These are phyloP conservation scores for Tautogolabrus adspersus DNA, from an alignment of 2,113 vertebrate genomes.

Conservation along the genomic window DNA sequence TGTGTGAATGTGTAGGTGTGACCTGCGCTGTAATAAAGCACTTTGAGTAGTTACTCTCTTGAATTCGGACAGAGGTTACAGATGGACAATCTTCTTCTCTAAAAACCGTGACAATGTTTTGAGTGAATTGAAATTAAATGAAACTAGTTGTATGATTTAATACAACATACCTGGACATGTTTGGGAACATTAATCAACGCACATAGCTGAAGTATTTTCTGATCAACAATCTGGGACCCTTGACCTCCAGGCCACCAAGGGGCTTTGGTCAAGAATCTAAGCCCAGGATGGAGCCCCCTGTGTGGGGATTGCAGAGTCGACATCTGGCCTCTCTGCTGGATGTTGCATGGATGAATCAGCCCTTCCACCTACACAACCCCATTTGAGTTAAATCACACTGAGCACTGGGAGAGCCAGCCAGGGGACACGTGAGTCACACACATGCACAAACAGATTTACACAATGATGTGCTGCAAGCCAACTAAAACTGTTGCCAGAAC, in stretches of 20 bases:
- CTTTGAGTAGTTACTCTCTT: too few relatives aligned
- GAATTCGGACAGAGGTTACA: too few relatives aligned
- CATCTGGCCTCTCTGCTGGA: slow-evolving; percentile 36
- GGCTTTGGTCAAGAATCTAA: not conserved
- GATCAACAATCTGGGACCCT: not conserved
- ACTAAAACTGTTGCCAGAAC: not conserved
- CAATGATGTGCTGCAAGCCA: not conserved
- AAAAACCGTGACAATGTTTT: too few relatives aligned
- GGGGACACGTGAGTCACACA: slow-evolving; percentile 21
- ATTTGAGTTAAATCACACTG: slow-evolving; percentile 6
- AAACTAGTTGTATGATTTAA: too few relatives aligned
- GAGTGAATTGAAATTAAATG: too few relatives aligned
- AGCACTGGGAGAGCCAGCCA: slow-evolving; percentile 15
- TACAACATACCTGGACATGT: not conserved
- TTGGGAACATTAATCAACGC: not conserved
- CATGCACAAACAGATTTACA: not conserved
- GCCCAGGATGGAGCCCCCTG: slow-evolving; percentile 5
- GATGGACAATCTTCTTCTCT: too few relatives aligned
- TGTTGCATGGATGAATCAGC: not conserved
- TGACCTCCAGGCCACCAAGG: not conserved
- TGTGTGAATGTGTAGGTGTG: too few relatives aligned
- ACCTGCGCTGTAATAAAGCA: too few relatives aligned
- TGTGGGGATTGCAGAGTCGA: not conserved
- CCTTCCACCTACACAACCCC: not conserved
- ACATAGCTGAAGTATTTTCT: not conserved